Conservation (phyloP, 2,888 invertebrate species). For the Physocephala rufipes region DNA sequence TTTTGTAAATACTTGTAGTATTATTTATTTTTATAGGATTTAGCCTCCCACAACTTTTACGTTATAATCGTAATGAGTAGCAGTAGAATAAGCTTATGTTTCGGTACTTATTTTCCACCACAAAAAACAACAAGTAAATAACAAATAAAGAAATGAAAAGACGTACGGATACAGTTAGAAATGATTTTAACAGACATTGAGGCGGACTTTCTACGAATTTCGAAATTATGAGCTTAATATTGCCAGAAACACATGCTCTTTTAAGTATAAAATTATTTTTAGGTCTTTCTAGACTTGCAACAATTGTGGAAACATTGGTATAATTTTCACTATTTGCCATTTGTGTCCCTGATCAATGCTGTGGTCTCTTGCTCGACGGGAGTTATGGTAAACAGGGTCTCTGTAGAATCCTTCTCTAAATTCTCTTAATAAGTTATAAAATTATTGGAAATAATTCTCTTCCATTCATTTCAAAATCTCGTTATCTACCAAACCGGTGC, state of each 20-base stretch:
- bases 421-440: too few species aligned
- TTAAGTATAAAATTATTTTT: neutral
- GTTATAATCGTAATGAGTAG: too few species aligned
- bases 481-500: too few species aligned
- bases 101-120: neutral
- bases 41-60: too few species aligned
- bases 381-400: too few species aligned
- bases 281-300: neutral
- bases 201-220: neutral
- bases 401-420: too few species aligned
- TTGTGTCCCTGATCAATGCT: too few species aligned
- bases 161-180: neutral
- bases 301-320: slow-evolving; percentile 3
- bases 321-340: neutral
- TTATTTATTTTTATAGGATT: too few species aligned
- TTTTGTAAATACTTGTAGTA: too few species aligned
- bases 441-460: too few species aligned
- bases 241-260: slow-evolving; percentile 16
- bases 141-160: neutral
- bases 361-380: too few species aligned
- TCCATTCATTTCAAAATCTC: too few species aligned
- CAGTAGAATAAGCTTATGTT: slow-evolving; percentile 29
- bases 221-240: neutral
- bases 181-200: neutral
- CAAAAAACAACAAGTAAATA: neutral